These are phyloP conservation scores for Lithosia quadra DNA, from an alignment of 2,888 invertebrate species.

Conservation along the genomic window DNA sequence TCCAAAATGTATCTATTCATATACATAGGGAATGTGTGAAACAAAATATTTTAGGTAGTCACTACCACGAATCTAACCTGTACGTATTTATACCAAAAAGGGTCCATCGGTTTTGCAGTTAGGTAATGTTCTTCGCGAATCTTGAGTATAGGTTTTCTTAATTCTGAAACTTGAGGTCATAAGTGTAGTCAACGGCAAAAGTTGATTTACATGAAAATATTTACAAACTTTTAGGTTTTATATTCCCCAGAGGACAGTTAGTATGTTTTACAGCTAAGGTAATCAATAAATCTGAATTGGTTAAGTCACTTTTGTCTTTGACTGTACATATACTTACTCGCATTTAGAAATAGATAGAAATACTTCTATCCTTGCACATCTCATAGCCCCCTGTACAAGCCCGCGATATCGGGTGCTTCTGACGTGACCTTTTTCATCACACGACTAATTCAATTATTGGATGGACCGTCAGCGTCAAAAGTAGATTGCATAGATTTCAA, in stretches of 20 bases:
- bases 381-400: neutral
- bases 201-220: too few relatives aligned
- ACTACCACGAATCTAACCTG: neutral
- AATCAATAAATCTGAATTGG: too few relatives aligned
- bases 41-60: neutral
- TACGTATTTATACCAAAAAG: neutral
- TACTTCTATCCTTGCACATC: constrained; percentile 1
- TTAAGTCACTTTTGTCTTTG: too few relatives aligned
- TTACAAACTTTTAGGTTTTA: too few relatives aligned
- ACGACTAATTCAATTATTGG: neutral
- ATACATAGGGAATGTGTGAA: neutral
- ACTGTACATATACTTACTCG: neutral
- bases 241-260: too few relatives aligned
- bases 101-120: neutral
- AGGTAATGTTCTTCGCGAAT: neutral
- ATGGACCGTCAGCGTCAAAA: too few relatives aligned
- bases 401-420: neutral
- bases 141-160: neutral
- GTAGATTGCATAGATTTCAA: too few relatives aligned
- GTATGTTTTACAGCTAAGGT: too few relatives aligned
- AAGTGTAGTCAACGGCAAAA: too few relatives aligned
- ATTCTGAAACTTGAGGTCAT: too few relatives aligned
- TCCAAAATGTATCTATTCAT: neutral
- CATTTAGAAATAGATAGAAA: too few relatives aligned
- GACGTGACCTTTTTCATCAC: neutral